These are phyloP conservation scores for Hippopotamyrus pictus DNA, from an alignment of 2,797 vertebrate genomes.

Conservation along the genomic window DNA sequence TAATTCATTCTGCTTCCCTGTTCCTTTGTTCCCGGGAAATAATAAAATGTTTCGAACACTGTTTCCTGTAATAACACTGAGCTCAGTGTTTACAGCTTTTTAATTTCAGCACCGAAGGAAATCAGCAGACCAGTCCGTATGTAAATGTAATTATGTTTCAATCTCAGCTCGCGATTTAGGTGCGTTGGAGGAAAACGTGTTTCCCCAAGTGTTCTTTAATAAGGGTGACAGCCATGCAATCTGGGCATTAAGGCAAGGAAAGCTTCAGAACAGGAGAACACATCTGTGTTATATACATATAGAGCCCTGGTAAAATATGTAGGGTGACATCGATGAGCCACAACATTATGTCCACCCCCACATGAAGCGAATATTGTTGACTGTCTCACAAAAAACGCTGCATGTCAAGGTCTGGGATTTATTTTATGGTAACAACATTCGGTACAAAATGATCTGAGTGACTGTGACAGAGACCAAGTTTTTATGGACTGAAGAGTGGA, in stretches of 20 bases:
- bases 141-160: constrained; percentile 58
- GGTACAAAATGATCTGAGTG: background rate
- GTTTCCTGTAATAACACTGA: constrained; percentile 53
- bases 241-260: constrained; percentile 35
- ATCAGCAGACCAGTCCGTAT: constrained; percentile 39
- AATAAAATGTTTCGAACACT: constrained; percentile 50
- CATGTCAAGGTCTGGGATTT: background rate
- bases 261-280: constrained; percentile 36
- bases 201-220: constrained; percentile 38
- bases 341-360: background rate
- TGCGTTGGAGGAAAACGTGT: constrained; percentile 10
- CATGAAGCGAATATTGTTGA: background rate
- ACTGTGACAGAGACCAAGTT: background rate
- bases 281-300: constrained; percentile 20
- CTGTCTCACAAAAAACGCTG: background rate
- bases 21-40: constrained; percentile 50
- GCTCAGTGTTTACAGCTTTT: constrained; percentile 49
- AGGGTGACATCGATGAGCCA: background rate
- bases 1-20: constrained; percentile 52
- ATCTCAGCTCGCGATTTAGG: constrained; percentile 43
- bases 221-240: constrained; percentile 40
- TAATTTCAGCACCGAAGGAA: constrained; percentile 44
- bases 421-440: background rate
- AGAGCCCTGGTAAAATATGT: background rate
- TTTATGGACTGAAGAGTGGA: background rate